Evolutionary conservation across 2,797 vertebrate genomes (phyloP).

Genomic region (Sebastes matsubarae): DNA sequence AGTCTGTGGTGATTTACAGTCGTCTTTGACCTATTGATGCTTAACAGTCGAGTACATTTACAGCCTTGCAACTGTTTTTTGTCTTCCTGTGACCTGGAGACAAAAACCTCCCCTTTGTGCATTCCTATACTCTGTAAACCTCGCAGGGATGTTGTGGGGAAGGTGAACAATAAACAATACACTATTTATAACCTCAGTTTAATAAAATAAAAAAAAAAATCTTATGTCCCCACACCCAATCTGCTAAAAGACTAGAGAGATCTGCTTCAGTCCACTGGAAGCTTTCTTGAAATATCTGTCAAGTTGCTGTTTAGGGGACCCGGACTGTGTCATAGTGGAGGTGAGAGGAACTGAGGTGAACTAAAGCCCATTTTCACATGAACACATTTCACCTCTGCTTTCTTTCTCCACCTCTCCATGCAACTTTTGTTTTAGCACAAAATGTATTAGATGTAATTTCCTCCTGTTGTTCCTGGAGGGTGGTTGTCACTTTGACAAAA

Average conservation of each 20-base stretch:
- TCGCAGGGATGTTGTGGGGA: slow-evolving; percentile 4
- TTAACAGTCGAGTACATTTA: slow-evolving; percentile 59
- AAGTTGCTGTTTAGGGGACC: slow-evolving; percentile 19
- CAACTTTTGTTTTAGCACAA: background rate
- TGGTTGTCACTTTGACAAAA: background rate
- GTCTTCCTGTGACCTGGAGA: slow-evolving; percentile 69
- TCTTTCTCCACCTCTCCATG: background rate
- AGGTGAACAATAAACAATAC: slow-evolving; percentile 83
- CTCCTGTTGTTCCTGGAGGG: background rate
- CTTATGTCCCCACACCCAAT: slow-evolving; percentile 42
- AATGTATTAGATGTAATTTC: background rate
- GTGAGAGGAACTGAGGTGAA: background rate
- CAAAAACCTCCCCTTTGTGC: slow-evolving; percentile 33
- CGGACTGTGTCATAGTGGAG: background rate
- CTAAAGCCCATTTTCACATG: background rate
- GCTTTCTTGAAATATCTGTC: slow-evolving; percentile 19
- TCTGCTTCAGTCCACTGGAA: background rate
- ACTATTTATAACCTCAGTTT: slow-evolving; percentile 79
- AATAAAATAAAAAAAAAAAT: slow-evolving; percentile 44
- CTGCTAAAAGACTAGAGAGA: slow-evolving; percentile 64
- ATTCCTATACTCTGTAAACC: slow-evolving; percentile 62
- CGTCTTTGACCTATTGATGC: slow-evolving; percentile 21
- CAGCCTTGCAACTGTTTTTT: slow-evolving; percentile 18
- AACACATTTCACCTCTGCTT: background rate
- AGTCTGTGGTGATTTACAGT: slow-evolving; percentile 20